Percentiles rank a stretch among this genome's conserved stretches.
Conservation (phyloP, 1,140 invertebrate species). For the Globodera ellingtonae region DNA sequence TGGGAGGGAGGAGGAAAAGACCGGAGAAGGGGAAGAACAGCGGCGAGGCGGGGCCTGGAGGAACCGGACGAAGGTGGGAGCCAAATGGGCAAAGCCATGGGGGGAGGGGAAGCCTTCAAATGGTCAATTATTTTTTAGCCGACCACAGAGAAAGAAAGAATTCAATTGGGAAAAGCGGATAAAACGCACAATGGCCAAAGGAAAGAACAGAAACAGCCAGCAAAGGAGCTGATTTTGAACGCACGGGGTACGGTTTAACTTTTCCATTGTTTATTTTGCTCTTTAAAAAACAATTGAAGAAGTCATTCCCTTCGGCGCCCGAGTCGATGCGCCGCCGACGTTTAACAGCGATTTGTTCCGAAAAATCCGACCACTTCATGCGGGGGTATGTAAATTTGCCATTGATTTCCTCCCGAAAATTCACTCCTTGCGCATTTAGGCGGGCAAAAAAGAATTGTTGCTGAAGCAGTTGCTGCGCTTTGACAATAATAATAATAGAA, state of each 20-base stretch:
- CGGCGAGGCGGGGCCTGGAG: neutral
- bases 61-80: neutral
- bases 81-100: neutral
- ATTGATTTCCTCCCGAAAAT: neutral
- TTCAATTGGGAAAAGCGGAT: constrained; percentile 30
- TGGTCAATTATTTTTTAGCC: neutral
- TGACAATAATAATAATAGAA: too few species aligned
- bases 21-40: neutral
- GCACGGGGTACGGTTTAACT: constrained; percentile 24
- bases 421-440: constrained; percentile 21
- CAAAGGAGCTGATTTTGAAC: constrained; percentile 39
- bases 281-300: constrained; percentile 11
- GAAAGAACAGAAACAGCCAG: neutral
- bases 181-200: constrained; percentile 20
- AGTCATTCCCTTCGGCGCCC: constrained; percentile 41
- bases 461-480: constrained; percentile 20
- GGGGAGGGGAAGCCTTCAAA: constrained; percentile 1
- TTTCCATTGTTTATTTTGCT: constrained; percentile 15
- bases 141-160: constrained; percentile 2
- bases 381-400: neutral
- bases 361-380: constrained; percentile 31
- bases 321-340: constrained; percentile 39
- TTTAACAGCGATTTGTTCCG: constrained; percentile 18
- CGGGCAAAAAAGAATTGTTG: constrained; percentile 34
- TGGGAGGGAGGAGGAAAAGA: neutral